phyloP scores from a whole-genome alignment of 2,888 invertebrate species.

The Diogma glabrata region DNA sequence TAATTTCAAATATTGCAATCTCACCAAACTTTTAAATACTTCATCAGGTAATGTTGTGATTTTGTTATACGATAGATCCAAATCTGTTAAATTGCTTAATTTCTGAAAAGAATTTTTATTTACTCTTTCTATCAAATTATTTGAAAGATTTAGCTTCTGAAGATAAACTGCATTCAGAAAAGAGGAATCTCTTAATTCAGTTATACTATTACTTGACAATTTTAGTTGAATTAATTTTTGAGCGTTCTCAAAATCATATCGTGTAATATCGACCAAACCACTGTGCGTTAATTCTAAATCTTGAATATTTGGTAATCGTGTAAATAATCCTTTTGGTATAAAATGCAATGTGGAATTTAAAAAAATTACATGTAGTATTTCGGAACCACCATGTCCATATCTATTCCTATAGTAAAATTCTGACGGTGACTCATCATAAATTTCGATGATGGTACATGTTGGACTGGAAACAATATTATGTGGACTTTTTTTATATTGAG shows the following conservation, averaged over 20 bases:
- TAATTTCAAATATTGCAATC: background rate
- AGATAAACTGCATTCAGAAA: background rate
- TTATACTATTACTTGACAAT: background rate
- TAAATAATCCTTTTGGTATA: slow-evolving; percentile 1
- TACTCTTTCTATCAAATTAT: background rate
- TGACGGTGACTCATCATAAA: too few species aligned
- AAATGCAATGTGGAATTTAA: background rate
- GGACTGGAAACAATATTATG: too few species aligned
- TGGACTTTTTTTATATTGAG: too few species aligned
- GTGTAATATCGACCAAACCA: background rate
- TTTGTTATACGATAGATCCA: background rate
- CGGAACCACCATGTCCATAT: too few species aligned
- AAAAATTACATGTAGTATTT: background rate
- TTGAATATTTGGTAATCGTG: background rate
- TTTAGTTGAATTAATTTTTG: background rate
- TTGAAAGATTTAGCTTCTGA: background rate
- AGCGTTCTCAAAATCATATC: background rate
- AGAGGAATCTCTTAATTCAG: background rate
- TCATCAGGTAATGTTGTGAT: background rate
- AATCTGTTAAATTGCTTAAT: background rate
- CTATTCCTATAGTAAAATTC: too few species aligned
- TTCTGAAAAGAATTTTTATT: background rate
- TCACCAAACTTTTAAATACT: background rate
- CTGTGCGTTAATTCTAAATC: background rate
- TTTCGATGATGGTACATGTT: too few species aligned